phyloP scores from a whole-genome alignment of 2,888 invertebrate species.

The Caenorhabditis afra region DNA sequence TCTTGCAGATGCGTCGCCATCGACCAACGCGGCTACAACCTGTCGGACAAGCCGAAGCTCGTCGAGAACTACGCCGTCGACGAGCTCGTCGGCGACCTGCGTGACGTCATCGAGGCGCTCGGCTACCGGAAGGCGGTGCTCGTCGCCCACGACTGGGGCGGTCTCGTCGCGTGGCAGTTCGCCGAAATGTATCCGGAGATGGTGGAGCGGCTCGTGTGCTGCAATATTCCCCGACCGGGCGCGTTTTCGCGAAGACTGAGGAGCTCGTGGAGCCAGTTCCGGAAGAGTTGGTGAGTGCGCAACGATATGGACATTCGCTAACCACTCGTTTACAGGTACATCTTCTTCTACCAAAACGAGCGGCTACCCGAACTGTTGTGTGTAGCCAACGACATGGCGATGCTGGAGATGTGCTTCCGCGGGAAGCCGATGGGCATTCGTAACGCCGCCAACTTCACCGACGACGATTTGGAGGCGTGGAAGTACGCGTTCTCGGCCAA shows the following conservation, averaged over 20 bases:
- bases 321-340: no score
- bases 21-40: conserved; percentile 88
- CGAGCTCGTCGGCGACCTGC: conserved; percentile 85
- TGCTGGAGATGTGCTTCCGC: conserved; percentile 84
- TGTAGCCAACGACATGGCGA: conserved; percentile 84
- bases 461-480: conserved; percentile 86
- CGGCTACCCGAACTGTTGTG: conserved; percentile 86
- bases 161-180: conserved; percentile 85
- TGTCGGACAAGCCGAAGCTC: conserved; percentile 87
- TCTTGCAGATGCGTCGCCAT: conserved; percentile 85
- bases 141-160: conserved; percentile 83
- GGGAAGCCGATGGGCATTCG: conserved; percentile 63
- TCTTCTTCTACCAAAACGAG: conserved; percentile 84
- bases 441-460: conserved; percentile 78
- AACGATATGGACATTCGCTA: not conserved
- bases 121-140: conserved; percentile 76
- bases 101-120: conserved; percentile 85
- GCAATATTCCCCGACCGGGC: conserved; percentile 87
- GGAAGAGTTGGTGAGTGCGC: conserved; percentile 67
- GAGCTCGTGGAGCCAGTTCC: conserved; percentile 48
- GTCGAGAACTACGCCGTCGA: conserved; percentile 84
- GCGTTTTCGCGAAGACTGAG: conserved; percentile 84
- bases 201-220: conserved; percentile 85
- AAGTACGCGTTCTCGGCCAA: conserved; percentile 87
- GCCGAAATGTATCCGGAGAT: conserved; percentile 65